Conservation (phyloP, 2,797 vertebrate species). For the Tragelaphus oryx region DNA sequence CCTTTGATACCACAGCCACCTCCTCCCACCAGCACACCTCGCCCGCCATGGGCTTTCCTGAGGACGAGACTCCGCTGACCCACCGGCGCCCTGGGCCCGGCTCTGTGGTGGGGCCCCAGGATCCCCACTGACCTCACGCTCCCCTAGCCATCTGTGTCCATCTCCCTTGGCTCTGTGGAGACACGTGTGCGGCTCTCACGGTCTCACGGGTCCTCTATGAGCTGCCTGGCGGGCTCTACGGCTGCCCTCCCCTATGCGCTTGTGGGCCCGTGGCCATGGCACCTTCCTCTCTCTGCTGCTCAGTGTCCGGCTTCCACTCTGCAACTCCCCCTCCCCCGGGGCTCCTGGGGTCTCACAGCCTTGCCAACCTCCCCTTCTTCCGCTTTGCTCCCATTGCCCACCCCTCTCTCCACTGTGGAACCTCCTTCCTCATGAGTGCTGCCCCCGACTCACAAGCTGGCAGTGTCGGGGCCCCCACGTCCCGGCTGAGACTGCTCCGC, state of each 20-base stretch:
- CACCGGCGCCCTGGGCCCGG: rapidly evolving
- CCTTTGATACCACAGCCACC: background rate
- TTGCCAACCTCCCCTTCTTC: background rate
- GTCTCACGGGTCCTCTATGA: background rate
- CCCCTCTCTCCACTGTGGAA: background rate
- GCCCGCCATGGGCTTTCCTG: rapidly evolving
- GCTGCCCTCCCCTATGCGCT: rapidly evolving
- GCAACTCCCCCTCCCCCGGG: rapidly evolving
- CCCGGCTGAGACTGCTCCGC: background rate
- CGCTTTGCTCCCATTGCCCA: background rate
- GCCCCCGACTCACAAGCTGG: background rate
- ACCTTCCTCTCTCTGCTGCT: background rate
- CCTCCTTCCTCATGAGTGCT: background rate
- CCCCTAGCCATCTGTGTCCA: rapidly evolving
- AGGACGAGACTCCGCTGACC: rapidly evolving
- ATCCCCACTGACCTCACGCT: too few species aligned
- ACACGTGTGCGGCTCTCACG: rapidly evolving
- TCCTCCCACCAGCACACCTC: background rate
- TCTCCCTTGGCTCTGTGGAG: background rate
- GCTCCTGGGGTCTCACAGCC: background rate
- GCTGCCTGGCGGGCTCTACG: background rate
- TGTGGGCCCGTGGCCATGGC: background rate
- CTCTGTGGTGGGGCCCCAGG: background rate
- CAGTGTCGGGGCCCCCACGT: background rate
- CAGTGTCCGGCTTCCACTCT: background rate